Percentiles rank a stretch among this genome's conserved stretches.
phyloP scores from a whole-genome alignment of 2,888 invertebrate species.

The Meiosimyza platycephala region DNA sequence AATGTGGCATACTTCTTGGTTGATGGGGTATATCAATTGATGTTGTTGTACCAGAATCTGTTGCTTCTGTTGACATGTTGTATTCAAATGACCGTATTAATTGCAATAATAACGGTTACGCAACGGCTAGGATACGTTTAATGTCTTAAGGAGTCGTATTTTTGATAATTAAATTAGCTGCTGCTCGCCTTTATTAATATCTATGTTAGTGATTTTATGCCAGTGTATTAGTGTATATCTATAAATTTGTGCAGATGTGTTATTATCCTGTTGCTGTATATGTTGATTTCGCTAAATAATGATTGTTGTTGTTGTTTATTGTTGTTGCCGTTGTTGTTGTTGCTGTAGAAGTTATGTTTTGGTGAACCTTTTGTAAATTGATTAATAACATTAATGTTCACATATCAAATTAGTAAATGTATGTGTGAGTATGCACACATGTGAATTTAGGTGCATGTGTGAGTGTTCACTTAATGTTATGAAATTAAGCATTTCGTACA shows the following conservation, averaged over 20 bases:
- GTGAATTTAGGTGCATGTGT: conserved; percentile 15
- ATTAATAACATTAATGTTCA: conserved; percentile 15
- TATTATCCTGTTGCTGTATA: background rate
- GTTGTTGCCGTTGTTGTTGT: background rate
- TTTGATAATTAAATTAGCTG: conserved; percentile 27
- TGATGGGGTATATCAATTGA: background rate
- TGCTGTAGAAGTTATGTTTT: background rate
- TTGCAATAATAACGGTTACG: background rate
- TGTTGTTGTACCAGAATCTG: background rate
- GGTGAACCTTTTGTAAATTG: conserved; percentile 15
- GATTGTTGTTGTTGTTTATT: background rate
- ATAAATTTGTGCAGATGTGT: background rate
- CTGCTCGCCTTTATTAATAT: background rate
- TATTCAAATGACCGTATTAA: background rate
- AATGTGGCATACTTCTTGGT: background rate
- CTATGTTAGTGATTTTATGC: too few species aligned
- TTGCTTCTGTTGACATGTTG: background rate
- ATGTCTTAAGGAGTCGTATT: conserved; percentile 10
- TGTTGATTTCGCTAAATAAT: background rate
- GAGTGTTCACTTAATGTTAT: background rate
- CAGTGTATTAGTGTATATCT: background rate
- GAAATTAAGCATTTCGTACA: background rate
- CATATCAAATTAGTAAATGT: conserved; percentile 2
- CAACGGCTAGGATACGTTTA: background rate
- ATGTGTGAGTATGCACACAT: conserved; percentile 18